Conservation (phyloP, 1,140 invertebrate genomes). For the Aethina tumida region DNA sequence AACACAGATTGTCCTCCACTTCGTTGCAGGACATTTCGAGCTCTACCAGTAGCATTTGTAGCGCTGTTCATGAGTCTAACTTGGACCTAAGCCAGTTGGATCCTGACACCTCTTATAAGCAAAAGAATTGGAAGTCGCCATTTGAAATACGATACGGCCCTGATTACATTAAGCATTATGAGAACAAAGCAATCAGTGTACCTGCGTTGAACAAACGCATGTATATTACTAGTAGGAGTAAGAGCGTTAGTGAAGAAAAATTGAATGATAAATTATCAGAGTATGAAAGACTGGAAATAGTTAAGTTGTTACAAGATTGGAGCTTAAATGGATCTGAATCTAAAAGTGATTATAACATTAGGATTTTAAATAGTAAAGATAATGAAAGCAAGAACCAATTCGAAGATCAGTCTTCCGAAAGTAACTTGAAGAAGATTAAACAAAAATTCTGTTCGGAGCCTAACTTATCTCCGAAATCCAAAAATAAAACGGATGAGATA, state of each 20-base stretch:
- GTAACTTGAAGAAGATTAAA: conserved; percentile 15
- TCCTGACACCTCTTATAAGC: conserved; percentile 28
- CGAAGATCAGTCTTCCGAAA: conserved; percentile 7
- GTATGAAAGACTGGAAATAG: conserved; percentile 40
- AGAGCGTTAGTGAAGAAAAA: conserved; percentile 28
- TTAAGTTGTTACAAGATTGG: conserved; percentile 46
- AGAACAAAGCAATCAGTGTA: conserved; percentile 28
- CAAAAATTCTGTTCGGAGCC: conserved; percentile 27
- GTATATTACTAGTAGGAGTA: conserved; percentile 20
- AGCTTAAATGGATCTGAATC: conserved; percentile 37
- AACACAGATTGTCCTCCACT: conserved; percentile 21
- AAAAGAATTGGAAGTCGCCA: conserved; percentile 45
- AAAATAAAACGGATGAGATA: not conserved
- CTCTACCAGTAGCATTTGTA: conserved; percentile 35
- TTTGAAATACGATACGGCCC: conserved; percentile 43
- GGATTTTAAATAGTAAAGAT: conserved; percentile 14
- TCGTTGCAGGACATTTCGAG: conserved; percentile 34
- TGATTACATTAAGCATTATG: conserved; percentile 48
- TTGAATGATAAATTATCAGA: conserved; percentile 34
- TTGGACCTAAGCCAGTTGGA: conserved; percentile 33
- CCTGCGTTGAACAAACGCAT: conserved; percentile 21
- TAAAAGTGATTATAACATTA: conserved; percentile 25
- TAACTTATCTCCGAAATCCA: conserved; percentile 26
- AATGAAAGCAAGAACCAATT: conserved; percentile 14
- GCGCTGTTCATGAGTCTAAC: conserved; percentile 30